Evolutionary conservation across 2,797 vertebrate species (phyloP).

Genomic region (Paratrypauchen microcephalus): DNA sequence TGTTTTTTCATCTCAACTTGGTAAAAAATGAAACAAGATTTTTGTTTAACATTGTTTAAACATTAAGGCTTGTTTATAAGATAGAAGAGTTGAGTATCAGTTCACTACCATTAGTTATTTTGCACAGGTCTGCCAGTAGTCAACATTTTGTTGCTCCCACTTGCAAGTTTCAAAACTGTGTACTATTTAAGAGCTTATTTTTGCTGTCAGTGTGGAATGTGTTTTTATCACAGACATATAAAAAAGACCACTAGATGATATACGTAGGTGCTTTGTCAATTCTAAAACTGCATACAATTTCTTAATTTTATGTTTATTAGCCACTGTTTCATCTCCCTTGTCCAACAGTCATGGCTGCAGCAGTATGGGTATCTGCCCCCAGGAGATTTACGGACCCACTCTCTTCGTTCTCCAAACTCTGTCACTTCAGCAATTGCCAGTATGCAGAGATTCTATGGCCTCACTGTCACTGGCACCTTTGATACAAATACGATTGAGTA

Average conservation of each 20-base stretch:
- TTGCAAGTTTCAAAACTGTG: constrained; percentile 33
- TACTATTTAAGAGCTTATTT: constrained; percentile 38
- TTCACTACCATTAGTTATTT: neutral
- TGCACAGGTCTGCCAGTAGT: no score
- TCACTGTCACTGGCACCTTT: constrained; percentile 81
- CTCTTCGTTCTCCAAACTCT: constrained; percentile 84
- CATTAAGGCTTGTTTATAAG: neutral
- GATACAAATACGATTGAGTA: constrained; percentile 81
- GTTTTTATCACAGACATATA: constrained; percentile 37
- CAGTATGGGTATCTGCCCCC: constrained; percentile 93
- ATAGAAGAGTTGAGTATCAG: constrained; percentile 22
- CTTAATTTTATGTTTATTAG: neutral
- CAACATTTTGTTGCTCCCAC: constrained; percentile 28
- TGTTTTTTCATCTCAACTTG: constrained; percentile 41
- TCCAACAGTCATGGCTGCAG: constrained; percentile 86
- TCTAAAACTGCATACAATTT: neutral
- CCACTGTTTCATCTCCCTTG: constrained; percentile 1
- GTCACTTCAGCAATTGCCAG: constrained; percentile 82
- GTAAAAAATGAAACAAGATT: constrained; percentile 3
- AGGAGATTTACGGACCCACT: constrained; percentile 88
- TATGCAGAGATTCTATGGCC: constrained; percentile 92
- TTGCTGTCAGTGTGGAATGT: constrained; percentile 48
- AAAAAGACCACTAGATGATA: constrained; percentile 34
- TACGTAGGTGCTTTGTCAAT: constrained; percentile 14
- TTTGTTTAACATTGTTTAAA: constrained; percentile 2